phyloP scores from a whole-genome alignment of 2,113 vertebrate genomes.

The Athene cunicularia region DNA sequence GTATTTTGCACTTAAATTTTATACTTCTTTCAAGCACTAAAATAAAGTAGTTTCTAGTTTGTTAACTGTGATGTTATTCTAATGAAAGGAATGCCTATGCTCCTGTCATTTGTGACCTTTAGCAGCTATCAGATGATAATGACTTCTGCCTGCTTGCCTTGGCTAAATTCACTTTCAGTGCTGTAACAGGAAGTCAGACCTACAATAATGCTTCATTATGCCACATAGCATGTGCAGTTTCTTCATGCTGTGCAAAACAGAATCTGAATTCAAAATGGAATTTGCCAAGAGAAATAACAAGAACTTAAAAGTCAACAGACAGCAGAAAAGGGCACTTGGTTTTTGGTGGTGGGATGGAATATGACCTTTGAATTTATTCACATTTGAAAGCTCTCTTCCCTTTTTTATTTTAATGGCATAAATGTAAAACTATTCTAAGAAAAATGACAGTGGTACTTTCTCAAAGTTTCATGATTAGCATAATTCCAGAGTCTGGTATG shows the following conservation, averaged over 20 bases:
- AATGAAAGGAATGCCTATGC: background rate
- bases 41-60: background rate
- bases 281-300: conserved; percentile 47
- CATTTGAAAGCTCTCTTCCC: background rate
- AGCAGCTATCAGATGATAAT: background rate
- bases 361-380: conserved; percentile 39
- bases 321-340: conserved; percentile 16
- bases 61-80: background rate
- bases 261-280: background rate
- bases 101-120: conserved; percentile 40
- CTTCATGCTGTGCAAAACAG: conserved; percentile 21
- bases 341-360: background rate
- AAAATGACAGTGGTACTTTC: background rate
- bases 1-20: background rate
- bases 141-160: background rate
- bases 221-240: background rate
- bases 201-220: conserved; percentile 15
- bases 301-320: conserved; percentile 44
- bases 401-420: background rate
- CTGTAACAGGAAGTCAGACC: background rate
- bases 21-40: background rate
- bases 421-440: background rate
- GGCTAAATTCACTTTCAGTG: background rate
- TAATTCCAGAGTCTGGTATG: background rate
- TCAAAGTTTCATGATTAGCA: background rate